Base-by-base conservation (phyloP, 2,797 vertebrate genomes). In the Epinephelus awoara region DNA sequence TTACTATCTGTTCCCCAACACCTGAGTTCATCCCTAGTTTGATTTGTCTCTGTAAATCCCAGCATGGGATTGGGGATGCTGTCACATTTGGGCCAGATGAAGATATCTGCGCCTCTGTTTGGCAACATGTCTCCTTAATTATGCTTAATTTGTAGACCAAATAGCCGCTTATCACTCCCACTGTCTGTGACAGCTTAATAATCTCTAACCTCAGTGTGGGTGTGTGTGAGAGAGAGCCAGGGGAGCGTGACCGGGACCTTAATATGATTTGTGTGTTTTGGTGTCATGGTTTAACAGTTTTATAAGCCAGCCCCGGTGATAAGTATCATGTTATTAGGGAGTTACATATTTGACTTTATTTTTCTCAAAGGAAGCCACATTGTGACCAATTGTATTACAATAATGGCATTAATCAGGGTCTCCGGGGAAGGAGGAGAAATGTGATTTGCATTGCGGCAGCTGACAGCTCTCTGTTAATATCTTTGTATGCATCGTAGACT, bases 131-230 rank as follows among this genome's bases (percentile, higher is more conserved):
- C 94, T 86, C 89, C 91, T 92, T 95, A 94, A 96, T 96, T 96
- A 96, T 93, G 90, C 88, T 90, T 95, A 93, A 95, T 96, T 95
- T 96, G 93, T 95, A 95, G 94, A 95, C 94, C 95, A 95, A 96
- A 96, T 93, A 96, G 90, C 85, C 82, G 88, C 94, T 96, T 96
- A 96, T 96, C 94, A 85, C 92, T 90, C 88, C 86, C 85, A 90
- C 91, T 94, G 93, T 95, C 94, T 94, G 92, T 95, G 95, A 96
- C 94, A 94, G 93, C 92, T 95, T 95, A 96, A 95, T 96, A 94
- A 96, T 95, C 92, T 94, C 91, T 92, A 93, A 93, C 90, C 88
- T 85, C 86, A 27, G 85, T 80, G 89, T 92, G 91, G 79, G 90
- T 56, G 91, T 82, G 89, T 83, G 89, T 72, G 61, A 58, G 76